Percentiles rank a stretch among this genome's conserved stretches.
These are phyloP conservation scores for Pantherophis guttatus DNA, from an alignment of 2,113 vertebrate genomes.

Conservation along the genomic window DNA sequence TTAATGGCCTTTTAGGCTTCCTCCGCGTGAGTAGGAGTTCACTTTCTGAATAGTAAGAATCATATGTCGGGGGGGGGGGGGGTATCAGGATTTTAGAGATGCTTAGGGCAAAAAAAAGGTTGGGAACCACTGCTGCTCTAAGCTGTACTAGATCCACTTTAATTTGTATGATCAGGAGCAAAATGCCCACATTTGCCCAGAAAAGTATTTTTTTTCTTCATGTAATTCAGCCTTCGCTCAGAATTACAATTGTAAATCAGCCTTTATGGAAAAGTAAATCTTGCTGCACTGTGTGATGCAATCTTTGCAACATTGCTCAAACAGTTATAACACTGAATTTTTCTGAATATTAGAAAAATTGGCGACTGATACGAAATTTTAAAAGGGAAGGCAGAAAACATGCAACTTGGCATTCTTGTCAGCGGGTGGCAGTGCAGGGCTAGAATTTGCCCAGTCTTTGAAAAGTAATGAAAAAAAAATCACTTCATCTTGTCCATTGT, in stretches of 20 bases:
- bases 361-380: background rate
- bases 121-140: no score
- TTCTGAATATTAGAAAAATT: background rate
- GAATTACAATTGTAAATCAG: background rate
- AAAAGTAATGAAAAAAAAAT: background rate
- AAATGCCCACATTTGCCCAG: background rate
- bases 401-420: background rate
- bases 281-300: background rate
- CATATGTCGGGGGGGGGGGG: no score
- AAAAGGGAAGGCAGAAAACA: background rate
- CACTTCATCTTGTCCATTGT: background rate
- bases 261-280: background rate
- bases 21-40: no score
- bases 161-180: background rate
- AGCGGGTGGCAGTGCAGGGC: conserved; percentile 58
- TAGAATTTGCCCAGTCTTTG: background rate
- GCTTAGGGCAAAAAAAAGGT: no score
- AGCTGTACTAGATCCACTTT: background rate
- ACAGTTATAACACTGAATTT: background rate
- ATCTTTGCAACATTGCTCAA: background rate
- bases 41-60: no score
- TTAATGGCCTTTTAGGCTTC: no score
- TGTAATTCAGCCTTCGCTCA: background rate
- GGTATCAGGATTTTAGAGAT: no score
- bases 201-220: background rate